These are phyloP conservation scores for Prunella himalayana DNA, from an alignment of 2,113 vertebrate species.

Conservation along the genomic window DNA sequence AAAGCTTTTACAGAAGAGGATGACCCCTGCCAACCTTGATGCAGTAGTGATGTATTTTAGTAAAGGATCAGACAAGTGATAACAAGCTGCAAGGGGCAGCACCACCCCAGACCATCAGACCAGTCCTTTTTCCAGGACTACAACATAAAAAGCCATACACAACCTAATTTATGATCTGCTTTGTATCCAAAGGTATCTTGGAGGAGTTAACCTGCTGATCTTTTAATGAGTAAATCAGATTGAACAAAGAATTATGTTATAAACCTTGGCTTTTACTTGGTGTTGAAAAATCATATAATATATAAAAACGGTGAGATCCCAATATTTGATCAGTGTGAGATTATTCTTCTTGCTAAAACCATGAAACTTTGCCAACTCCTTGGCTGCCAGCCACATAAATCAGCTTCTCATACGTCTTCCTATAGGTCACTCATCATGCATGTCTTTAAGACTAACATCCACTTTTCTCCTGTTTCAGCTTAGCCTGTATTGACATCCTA, in stretches of 20 bases:
- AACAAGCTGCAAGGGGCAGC: neutral
- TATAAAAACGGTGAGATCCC: neutral
- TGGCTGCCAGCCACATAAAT: slow-evolving; percentile 27
- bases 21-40: neutral
- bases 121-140: neutral
- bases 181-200: neutral
- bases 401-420: slow-evolving; percentile 15
- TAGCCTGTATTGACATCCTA: neutral
- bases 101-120: neutral
- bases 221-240: slow-evolving; percentile 4
- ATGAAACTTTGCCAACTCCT: slow-evolving; percentile 9
- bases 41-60: neutral
- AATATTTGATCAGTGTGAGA: neutral
- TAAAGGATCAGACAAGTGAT: neutral
- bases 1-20: neutral
- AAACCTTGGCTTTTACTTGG: neutral
- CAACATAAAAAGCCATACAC: neutral
- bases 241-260: neutral
- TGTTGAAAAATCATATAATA: neutral
- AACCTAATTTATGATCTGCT: neutral
- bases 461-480: slow-evolving; percentile 6
- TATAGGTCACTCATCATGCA: neutral
- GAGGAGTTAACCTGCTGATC: neutral
- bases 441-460: neutral
- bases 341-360: slow-evolving; percentile 12